Percentiles rank a stretch among this genome's conserved stretches.
Evolutionary conservation across 2,888 invertebrate species (phyloP).

Genomic region (Hesperia comma): DNA sequence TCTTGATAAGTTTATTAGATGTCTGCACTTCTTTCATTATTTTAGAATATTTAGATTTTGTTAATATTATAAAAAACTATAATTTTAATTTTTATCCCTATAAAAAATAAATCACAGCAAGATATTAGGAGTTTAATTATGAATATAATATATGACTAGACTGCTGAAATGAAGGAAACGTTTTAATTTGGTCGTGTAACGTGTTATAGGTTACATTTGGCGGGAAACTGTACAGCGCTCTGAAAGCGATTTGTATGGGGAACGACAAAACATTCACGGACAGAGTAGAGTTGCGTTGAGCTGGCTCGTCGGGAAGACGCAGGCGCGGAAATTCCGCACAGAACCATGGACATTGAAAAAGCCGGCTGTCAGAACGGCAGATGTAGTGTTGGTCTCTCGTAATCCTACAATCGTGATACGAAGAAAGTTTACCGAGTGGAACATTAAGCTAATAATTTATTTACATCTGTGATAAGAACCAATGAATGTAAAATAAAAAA

Average conservation of each 20-base stretch:
- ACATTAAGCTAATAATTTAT: background rate
- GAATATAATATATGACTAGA: no score
- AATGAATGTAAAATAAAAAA: conserved; percentile 11
- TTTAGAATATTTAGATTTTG: no score
- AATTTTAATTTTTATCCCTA: no score
- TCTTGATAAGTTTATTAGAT: background rate
- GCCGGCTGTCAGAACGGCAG: conserved; percentile 53
- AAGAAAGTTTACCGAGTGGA: conserved; percentile 24
- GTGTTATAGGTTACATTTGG: conserved; percentile 35
- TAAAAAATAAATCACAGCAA: no score
- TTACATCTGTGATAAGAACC: conserved; percentile 26
- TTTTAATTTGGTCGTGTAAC: conserved; percentile 15
- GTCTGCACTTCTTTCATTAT: no score
- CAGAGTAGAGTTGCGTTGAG: conserved; percentile 35
- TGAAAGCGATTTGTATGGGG: background rate
- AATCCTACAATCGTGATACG: conserved; percentile 11
- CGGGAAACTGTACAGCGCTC: conserved; percentile 36
- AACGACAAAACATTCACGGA: background rate
- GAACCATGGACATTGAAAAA: conserved; percentile 55
- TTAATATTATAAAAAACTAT: no score
- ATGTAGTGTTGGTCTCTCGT: conserved; percentile 17
- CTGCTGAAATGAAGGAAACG: background rate
- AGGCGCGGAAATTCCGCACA: conserved; percentile 51
- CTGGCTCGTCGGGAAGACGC: conserved; percentile 45
- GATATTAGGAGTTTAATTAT: no score